phyloP scores from a whole-genome alignment of 2,113 vertebrate species.

The Notiomystis cincta region DNA sequence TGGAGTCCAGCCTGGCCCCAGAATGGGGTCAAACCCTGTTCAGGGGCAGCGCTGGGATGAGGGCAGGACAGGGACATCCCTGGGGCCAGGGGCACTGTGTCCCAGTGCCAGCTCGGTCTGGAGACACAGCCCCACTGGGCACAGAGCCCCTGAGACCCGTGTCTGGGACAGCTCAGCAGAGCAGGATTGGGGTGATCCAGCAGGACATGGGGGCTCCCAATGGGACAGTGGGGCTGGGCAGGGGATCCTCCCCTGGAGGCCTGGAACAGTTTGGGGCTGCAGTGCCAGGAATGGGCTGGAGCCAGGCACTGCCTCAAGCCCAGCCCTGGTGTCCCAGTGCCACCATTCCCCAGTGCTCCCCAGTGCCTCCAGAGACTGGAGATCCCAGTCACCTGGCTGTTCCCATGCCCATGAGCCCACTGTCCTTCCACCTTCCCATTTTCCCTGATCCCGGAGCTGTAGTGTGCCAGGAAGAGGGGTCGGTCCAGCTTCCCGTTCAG shows the following conservation, averaged over 20 bases:
- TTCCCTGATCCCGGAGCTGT: background rate
- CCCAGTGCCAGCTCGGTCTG: background rate
- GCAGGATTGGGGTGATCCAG: background rate
- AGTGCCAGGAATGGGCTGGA: background rate
- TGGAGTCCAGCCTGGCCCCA: background rate
- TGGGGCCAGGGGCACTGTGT: background rate
- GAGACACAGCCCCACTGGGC: background rate
- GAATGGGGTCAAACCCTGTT: background rate
- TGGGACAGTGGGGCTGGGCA: fast-evolving
- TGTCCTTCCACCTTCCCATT: fast-evolving
- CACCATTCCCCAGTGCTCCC: background rate
- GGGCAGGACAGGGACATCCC: background rate
- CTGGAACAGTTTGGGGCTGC: background rate
- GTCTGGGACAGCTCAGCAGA: background rate
- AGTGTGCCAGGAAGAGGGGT: too few species aligned
- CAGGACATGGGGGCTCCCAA: background rate
- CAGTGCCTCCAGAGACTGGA: background rate
- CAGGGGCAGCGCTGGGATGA: fast-evolving
- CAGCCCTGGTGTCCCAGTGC: background rate
- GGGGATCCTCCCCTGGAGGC: background rate
- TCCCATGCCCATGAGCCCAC: fast-evolving
- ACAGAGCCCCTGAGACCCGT: background rate
- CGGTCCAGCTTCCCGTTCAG: fast-evolving
- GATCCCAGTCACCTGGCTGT: background rate
- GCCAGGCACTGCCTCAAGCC: background rate